Base-by-base conservation (phyloP, 2,888 invertebrate genomes). In the Steromphala cineraria region DNA sequence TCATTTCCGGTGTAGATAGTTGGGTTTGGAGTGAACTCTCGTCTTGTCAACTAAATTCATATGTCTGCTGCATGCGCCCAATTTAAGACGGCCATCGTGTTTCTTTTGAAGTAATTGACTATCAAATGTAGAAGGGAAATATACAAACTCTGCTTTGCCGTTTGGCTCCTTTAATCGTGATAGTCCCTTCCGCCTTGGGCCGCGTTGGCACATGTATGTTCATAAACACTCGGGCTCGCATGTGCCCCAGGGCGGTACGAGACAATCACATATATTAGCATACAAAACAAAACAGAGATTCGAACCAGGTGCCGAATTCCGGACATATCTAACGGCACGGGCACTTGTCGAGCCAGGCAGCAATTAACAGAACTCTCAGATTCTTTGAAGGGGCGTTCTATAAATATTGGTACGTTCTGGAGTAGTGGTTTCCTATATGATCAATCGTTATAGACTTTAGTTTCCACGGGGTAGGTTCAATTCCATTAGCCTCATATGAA, bases 81-180 rank as follows among this genome's bases (percentile, higher is more conserved):
- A 71, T 71, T 71, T 40, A n/a, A 17, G 71, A 28, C 71, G 8
- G 36, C 17, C 36, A 17, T 10, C 71, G 71, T 71, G 71, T 71
- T 71, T 71, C 71, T 71, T 71, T 71, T 71, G 71, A 71, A 71
- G 71, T 71, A 71, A 71, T 71, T 71, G 71, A 71, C 71, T 71
- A 71, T 71, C 71, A 71, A 71, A 71, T 71, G 71, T 71, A 31
- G 40, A 71, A 71, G 71, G 71, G 71, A 71, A 71, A 71, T 71
- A 71, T 71, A 71, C 71, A 71, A 71, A 71, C 40, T 4, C 19
- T 17, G 13, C 17, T n/a, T 36, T 36, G 17, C 36, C 19, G 19
- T 17, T 19, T 13, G 7, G 28, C 67, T 36, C 31, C 36, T 71
- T 71, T 71, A 36, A 71, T 71, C 71, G 71, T 71, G 71, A n/a